These are phyloP conservation scores for Drosophila dives DNA, from an alignment of 2,888 invertebrate genomes.

Conservation along the genomic window DNA sequence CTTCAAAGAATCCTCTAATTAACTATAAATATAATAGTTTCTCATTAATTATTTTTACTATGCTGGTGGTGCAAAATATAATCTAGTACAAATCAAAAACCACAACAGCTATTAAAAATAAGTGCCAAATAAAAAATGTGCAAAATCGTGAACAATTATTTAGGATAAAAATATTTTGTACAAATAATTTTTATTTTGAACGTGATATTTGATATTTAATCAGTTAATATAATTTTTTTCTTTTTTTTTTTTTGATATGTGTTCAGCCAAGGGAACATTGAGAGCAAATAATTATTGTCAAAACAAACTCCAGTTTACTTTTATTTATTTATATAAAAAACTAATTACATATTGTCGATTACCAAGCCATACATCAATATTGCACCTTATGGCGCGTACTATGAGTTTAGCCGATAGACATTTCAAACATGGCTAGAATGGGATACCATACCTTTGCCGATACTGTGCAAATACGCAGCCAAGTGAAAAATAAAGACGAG, in stretches of 20 bases:
- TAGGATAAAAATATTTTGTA: neutral
- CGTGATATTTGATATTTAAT: neutral
- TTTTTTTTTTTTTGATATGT: too few species aligned
- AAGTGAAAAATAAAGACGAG: conserved; percentile 82
- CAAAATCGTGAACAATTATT: neutral
- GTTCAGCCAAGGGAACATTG: too few species aligned
- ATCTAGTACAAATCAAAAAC: neutral
- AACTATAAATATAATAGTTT: neutral
- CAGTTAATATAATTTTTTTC: neutral
- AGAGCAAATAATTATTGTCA: too few species aligned
- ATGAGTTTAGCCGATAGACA: conserved; percentile 65
- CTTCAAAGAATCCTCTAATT: neutral
- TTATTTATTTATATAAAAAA: too few species aligned
- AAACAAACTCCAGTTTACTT: too few species aligned
- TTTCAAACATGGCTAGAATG: conserved; percentile 57
- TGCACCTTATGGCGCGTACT: conserved; percentile 40
- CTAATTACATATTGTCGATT: too few species aligned
- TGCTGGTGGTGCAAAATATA: neutral
- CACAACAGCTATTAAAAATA: neutral
- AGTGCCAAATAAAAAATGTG: neutral
- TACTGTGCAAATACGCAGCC: conserved; percentile 72
- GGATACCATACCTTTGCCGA: conserved; percentile 20
- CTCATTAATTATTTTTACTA: neutral
- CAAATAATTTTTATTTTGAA: neutral
- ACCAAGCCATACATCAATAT: conserved; percentile 50